Evolutionary conservation across 2,797 vertebrate species (phyloP).

Genomic region (Cyprinodon diabolis): DNA sequence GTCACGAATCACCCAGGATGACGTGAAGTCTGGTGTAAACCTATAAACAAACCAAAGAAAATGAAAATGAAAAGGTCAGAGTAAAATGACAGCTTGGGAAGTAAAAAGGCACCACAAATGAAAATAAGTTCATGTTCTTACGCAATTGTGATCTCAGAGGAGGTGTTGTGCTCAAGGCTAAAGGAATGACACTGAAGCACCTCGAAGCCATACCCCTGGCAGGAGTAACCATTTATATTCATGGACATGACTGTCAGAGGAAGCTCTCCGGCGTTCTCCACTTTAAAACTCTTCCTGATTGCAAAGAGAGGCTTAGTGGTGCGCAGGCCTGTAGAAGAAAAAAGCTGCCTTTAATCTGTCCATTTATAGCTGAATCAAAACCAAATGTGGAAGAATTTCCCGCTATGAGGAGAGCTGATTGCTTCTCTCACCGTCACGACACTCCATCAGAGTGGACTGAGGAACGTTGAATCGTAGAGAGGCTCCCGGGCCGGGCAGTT

Average conservation of each 20-base stretch:
- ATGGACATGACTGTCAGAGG: conserved; percentile 92
- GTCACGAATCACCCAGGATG: conserved; percentile 96
- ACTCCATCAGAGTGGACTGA: conserved; percentile 96
- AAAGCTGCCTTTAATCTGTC: background rate
- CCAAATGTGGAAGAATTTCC: background rate
- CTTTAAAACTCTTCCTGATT: conserved; percentile 96
- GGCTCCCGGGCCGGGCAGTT: conserved; percentile 88
- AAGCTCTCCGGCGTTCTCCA: conserved; percentile 95
- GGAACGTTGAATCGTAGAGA: conserved; percentile 98
- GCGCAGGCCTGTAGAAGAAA: conserved; percentile 83
- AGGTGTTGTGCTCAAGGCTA: conserved; percentile 88
- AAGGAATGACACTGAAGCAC: conserved; percentile 91
- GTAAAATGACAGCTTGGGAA: background rate
- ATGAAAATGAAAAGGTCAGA: accelerated
- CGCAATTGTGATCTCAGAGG: conserved; percentile 95
- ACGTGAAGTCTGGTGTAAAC: conserved; percentile 98
- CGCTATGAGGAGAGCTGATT: too few relatives aligned
- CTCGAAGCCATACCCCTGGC: conserved; percentile 97
- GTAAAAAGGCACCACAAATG: too few relatives aligned
- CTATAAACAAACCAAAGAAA: conserved; percentile 65
- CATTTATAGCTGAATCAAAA: background rate
- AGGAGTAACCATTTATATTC: conserved; percentile 96
- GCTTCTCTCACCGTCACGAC: conserved; percentile 87
- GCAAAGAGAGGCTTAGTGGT: conserved; percentile 93
- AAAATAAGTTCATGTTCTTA: conserved; percentile 72